phyloP scores from a whole-genome alignment of 2,888 invertebrate genomes.

The Odontothrips loti region DNA sequence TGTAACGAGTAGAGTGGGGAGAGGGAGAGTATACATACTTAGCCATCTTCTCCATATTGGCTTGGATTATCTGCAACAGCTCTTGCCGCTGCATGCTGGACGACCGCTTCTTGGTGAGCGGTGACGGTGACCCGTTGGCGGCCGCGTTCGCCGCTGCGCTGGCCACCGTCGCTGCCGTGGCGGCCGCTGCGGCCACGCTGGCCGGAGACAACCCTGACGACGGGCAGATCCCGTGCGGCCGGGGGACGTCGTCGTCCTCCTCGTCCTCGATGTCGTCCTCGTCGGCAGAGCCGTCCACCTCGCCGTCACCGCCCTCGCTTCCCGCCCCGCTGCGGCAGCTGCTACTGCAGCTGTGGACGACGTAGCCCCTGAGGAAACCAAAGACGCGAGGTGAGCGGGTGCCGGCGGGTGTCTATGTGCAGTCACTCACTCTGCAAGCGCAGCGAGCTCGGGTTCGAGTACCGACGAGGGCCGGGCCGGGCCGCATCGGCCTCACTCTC shows the following conservation, averaged over 20 bases:
- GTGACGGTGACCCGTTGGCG: slow-evolving; percentile 49
- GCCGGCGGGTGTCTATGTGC: too few species aligned
- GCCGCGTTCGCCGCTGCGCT: slow-evolving; percentile 43
- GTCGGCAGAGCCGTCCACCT: slow-evolving; percentile 48
- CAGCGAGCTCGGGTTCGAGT: slow-evolving; percentile 39
- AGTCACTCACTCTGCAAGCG: too few species aligned
- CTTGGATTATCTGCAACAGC: slow-evolving; percentile 79
- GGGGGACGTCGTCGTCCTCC: slow-evolving; percentile 46
- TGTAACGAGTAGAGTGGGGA: background rate
- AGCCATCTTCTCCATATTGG: slow-evolving; percentile 82
- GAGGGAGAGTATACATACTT: slow-evolving; percentile 53
- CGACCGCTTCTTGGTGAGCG: slow-evolving; percentile 58
- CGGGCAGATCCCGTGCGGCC: slow-evolving; percentile 43
- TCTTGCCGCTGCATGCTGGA: slow-evolving; percentile 75
- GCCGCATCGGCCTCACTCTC: slow-evolving; percentile 36
- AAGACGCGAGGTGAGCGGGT: too few species aligned
- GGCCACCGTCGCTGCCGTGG: slow-evolving; percentile 46
- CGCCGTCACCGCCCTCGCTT: slow-evolving; percentile 48
- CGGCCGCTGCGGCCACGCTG: slow-evolving; percentile 44
- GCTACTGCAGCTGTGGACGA: slow-evolving; percentile 6
- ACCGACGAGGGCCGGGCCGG: slow-evolving; percentile 29
- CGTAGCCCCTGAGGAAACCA: background rate
- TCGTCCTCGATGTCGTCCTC: slow-evolving; percentile 46
- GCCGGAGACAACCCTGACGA: slow-evolving; percentile 45
- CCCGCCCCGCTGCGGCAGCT: slow-evolving; percentile 45